Conservation (phyloP, 1,140 invertebrate genomes). For the Hetaerina americana region DNA sequence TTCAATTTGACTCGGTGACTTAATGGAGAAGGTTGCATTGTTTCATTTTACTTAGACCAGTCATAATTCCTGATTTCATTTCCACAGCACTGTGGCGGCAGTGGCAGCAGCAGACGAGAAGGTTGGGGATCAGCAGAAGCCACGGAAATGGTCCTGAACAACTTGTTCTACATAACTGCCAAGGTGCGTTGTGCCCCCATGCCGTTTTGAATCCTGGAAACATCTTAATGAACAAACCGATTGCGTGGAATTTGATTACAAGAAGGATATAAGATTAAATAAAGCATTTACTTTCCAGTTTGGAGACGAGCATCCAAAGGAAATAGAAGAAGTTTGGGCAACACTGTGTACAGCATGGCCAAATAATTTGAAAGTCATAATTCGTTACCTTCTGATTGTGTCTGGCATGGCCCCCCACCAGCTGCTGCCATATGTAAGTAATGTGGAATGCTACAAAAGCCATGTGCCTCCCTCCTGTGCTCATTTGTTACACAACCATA, state of each 20-base stretch:
- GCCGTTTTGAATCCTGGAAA: constrained; percentile 2
- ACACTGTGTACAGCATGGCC: constrained; percentile 91
- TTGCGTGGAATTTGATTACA: too few relatives aligned
- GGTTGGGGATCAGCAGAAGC: constrained; percentile 96
- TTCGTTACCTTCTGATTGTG: constrained; percentile 93
- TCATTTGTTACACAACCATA: background rate
- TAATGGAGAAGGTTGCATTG: too few relatives aligned
- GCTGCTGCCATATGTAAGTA: constrained; percentile 72
- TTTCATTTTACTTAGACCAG: too few relatives aligned
- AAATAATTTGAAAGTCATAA: constrained; percentile 92
- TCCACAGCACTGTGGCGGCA: constrained; percentile 54
- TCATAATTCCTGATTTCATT: constrained; percentile 39
- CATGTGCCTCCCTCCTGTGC: background rate
- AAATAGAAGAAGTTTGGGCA: constrained; percentile 91
- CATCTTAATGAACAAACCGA: background rate
- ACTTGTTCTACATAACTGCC: constrained; percentile 94
- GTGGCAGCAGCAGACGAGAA: constrained; percentile 51
- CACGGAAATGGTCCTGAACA: constrained; percentile 99
- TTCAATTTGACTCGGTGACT: too few relatives aligned
- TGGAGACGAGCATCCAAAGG: constrained; percentile 87
- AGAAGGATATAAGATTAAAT: too few relatives aligned
- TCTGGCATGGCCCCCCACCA: constrained; percentile 90
- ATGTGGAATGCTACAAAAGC: too few relatives aligned
- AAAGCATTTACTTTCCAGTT: constrained; percentile 44
- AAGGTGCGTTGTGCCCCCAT: constrained; percentile 61